Percentiles rank a stretch among this genome's conserved stretches.
Conservation (phyloP, 2,797 vertebrate species). For the Rhabdomys pumilio region DNA sequence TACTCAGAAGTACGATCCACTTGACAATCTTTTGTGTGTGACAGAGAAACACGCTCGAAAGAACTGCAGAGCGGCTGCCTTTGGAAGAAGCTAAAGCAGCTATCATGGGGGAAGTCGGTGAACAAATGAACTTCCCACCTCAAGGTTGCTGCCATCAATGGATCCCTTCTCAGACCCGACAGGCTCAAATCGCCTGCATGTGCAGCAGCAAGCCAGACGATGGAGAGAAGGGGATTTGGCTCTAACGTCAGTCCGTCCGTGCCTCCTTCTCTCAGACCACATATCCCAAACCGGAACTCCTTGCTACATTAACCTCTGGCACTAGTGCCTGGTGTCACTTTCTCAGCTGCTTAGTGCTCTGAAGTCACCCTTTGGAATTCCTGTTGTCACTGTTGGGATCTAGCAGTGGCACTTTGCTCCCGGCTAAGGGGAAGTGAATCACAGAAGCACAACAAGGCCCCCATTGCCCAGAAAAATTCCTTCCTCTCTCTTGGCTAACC, state of each 20-base stretch:
- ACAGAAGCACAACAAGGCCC: background rate
- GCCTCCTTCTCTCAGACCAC: background rate
- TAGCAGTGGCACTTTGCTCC: background rate
- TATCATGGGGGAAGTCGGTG: background rate
- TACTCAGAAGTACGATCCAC: background rate
- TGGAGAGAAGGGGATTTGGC: conserved; percentile 7
- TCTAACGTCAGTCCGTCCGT: background rate
- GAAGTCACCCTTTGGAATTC: conserved; percentile 2
- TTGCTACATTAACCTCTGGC: background rate
- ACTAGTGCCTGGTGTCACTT: background rate
- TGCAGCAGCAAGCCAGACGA: background rate
- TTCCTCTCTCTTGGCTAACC: conserved; percentile 42
- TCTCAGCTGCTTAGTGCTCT: background rate
- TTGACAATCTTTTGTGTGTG: conserved; percentile 43
- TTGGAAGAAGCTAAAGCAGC: conserved; percentile 34
- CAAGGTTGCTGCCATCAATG: background rate
- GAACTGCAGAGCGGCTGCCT: background rate
- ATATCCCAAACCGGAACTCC: background rate
- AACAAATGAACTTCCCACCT: background rate
- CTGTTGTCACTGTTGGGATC: background rate
- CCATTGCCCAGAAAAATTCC: conserved; percentile 14
- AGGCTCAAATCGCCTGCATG: background rate
- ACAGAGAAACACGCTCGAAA: conserved; percentile 7
- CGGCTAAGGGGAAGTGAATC: background rate
- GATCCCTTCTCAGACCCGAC: conserved; percentile 20